Percentiles rank a stretch among this genome's conserved stretches.
Conservation (phyloP, 2,113 vertebrate genomes). For the Cryptomyrus ogoouensis region DNA sequence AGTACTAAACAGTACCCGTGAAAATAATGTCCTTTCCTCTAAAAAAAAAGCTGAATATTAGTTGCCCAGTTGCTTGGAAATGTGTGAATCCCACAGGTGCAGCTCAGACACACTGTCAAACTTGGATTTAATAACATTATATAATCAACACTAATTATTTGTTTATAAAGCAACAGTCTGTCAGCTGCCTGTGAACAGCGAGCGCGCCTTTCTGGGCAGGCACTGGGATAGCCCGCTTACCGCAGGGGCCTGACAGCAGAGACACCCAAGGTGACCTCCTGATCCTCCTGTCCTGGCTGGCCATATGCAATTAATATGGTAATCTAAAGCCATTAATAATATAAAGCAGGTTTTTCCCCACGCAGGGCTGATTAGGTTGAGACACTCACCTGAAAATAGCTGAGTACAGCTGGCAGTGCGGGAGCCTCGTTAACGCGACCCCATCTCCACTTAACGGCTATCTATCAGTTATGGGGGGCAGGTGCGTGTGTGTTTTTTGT, state of each 20-base stretch:
- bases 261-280: constrained; percentile 12
- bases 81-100: neutral
- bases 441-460: constrained; percentile 40
- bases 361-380: constrained; percentile 24
- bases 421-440: constrained; percentile 39
- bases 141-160: constrained; percentile 5
- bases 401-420: constrained; percentile 29
- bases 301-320: constrained; percentile 35
- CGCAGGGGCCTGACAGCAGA: neutral
- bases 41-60: neutral
- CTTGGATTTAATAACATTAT: neutral
- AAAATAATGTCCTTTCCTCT: neutral
- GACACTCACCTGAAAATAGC: constrained; percentile 26
- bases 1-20: neutral
- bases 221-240: neutral
- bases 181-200: neutral
- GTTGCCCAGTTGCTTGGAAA: neutral
- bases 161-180: neutral
- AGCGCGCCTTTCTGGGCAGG: neutral
- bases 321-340: constrained; percentile 42
- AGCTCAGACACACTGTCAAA: neutral
- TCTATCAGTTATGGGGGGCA: constrained; percentile 40
- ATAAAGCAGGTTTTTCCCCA: constrained; percentile 9
- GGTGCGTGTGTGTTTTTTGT: constrained; percentile 26
- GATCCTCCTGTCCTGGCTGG: constrained; percentile 26